Base-by-base conservation (phyloP, 2,113 vertebrate genomes). In the Trogon surrucura region DNA sequence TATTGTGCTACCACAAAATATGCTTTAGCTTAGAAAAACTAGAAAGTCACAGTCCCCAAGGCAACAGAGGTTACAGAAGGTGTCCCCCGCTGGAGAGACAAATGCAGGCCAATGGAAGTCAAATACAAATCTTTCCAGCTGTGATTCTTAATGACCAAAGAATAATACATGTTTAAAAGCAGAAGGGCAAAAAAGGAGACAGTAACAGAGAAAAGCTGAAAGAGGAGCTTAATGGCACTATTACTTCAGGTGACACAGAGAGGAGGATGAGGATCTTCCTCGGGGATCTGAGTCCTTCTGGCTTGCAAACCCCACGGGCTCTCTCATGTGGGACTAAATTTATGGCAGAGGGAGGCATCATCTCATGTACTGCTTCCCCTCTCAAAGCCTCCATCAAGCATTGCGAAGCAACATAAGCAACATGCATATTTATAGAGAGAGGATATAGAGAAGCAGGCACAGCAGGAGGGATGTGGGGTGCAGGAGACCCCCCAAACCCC, bases 1-100 rank as follows among this genome's bases (percentile, higher is more conserved):
- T 57, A 95, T 85, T 95, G 88, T 92, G 83, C 96, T 93, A 93
- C 92, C 91, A 95, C 85, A 91, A 91, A 96, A 96, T 51, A 91
- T 32, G 73, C 90, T 93, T 95, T n/a, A 97, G 79, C 67, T 95
- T 77, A 94, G 85, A 88, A 95, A 96, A 66, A 95, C 93, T 93
- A 86, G 80, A 94, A 96, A 96, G 95, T 90, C 89, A 72, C 53
- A 79, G 85, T 95, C 80, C 96, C 85, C 90, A 96, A 77, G 89
- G 96, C 95, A 97, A 91, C 48, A 90, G 91, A 94, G 73, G 91
- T 93, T 93, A 96, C 70, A 85, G 75, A 85, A 93, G 41, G 75
- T 95, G 78, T 94, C 61, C 85, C 72, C 72, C 13, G n/a, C 80
- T 93, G 93, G 58, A 93, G 60, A 74, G 45, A 88, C 89, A 94